Base-by-base conservation (phyloP, 2,113 vertebrate genomes). In the Mobula hypostoma region DNA sequence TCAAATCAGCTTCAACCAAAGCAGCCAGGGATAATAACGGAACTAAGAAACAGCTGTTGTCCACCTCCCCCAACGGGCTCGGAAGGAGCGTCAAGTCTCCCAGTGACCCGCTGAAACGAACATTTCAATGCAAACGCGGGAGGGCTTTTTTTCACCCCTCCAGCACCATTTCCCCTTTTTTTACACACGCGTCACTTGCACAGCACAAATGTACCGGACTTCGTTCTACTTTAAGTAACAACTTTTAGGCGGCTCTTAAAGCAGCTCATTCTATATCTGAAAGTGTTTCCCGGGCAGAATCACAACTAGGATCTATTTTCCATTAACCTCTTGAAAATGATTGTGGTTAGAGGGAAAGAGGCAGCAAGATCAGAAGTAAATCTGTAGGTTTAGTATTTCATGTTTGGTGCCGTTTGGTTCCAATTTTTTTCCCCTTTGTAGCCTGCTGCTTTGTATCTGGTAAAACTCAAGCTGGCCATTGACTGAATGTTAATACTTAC, bases 1-100 rank as follows among this genome's bases (percentile, higher is more conserved):
- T 96, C 96, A 96, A 96, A 96, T 94, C 95, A 95, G 95, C 94
- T 94, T 96, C 58, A 72, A 77, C 32, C 90, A 94, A 77, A 94
- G 92, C 76, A 94, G 82, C 92, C 94, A 21, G 94, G 95, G 96
- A 96, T 97, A 96, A 97, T 96, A 95, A 97, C 95, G 95, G 95
- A 95, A 96, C 95, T 96, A 95, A 94, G 94, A 96, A 96, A 95
- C 96, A 97, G 97, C 96, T 97, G 96, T 96, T 96, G 95, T 94
- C 79, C 93, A 94, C 90, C 95, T 95, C 94, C 95, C 94, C 58
- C 77, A 58, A 74, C 40, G 78, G 68, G 15, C 5, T 63, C 1
- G 29, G 29, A 94, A 58, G 94, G 66, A 68, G n/a, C 27, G 76
- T 58, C 19, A 87, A 56, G 48, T 74, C 40, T 77, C 70, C 56